Percentiles rank a stretch among this genome's conserved stretches.
phyloP scores from a whole-genome alignment of 2,113 vertebrate genomes.

The Holacanthus passer region DNA sequence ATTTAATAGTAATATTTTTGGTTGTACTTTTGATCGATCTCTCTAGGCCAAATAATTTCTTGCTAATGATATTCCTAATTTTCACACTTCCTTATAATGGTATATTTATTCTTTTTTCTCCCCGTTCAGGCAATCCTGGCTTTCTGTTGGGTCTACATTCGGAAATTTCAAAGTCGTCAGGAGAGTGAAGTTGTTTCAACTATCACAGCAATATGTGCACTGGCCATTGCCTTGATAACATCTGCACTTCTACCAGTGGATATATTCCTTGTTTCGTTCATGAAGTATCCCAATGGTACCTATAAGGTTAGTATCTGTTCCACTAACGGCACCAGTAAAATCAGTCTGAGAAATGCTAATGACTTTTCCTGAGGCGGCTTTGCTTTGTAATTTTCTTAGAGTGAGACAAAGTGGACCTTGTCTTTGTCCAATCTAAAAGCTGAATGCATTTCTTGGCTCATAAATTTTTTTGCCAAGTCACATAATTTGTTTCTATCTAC shows the following conservation, averaged over 20 bases:
- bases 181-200: constrained; percentile 98
- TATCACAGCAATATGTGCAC: constrained; percentile 94
- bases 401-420: constrained; percentile 5
- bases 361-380: constrained; percentile 35
- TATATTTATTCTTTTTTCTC: not conserved
- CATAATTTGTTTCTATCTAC: constrained; percentile 33
- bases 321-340: constrained; percentile 23
- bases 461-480: constrained; percentile 35
- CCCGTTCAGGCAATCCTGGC: constrained; percentile 89
- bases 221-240: constrained; percentile 95
- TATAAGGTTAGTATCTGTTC: constrained; percentile 90
- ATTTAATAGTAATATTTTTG: not conserved
- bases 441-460: constrained; percentile 43
- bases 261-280: constrained; percentile 98
- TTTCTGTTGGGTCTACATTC: constrained; percentile 98
- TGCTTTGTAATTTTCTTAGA: constrained; percentile 35
- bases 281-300: constrained; percentile 97
- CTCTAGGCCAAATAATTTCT: not conserved
- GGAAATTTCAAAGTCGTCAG: constrained; percentile 96
- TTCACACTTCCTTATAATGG: not conserved
- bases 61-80: not conserved
- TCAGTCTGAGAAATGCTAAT: constrained; percentile 29
- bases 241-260: constrained; percentile 97
- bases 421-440: constrained; percentile 42
- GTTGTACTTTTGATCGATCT: not conserved